These are phyloP conservation scores for Mimas tiliae DNA, from an alignment of 2,888 invertebrate species.

Conservation along the genomic window DNA sequence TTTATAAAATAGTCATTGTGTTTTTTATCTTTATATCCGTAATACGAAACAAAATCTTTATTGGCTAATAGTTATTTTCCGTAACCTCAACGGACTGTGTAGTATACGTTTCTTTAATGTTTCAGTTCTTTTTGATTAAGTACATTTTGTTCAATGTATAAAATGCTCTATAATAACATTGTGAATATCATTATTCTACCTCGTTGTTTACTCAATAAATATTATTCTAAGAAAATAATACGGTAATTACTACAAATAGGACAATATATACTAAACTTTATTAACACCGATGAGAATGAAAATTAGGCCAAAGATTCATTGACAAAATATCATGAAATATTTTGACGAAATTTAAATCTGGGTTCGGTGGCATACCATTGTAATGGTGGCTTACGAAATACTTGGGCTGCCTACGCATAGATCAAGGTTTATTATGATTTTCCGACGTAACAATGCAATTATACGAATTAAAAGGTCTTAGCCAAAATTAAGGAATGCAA, in stretches of 20 bases:
- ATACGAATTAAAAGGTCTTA: conserved; percentile 54
- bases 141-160: too few relatives aligned
- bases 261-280: conserved; percentile 26
- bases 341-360: conserved; percentile 55
- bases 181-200: too few relatives aligned
- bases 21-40: conserved; percentile 32
- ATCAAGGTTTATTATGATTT: conserved; percentile 68
- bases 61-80: neutral
- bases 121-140: neutral
- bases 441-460: conserved; percentile 64
- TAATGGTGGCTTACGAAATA: conserved; percentile 71
- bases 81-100: neutral
- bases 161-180: too few relatives aligned
- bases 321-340: conserved; percentile 53
- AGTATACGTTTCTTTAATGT: neutral
- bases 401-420: conserved; percentile 65
- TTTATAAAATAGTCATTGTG: conserved; percentile 34
- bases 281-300: conserved; percentile 7
- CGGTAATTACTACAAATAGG: neutral
- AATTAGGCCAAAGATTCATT: conserved; percentile 32
- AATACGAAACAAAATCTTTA: conserved; percentile 9
- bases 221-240: neutral
- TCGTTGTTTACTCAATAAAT: neutral
- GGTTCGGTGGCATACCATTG: conserved; percentile 54
- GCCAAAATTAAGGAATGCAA: conserved; percentile 26